These are phyloP conservation scores for Rhyzopertha dominica DNA, from an alignment of 1,140 invertebrate species.

Conservation along the genomic window DNA sequence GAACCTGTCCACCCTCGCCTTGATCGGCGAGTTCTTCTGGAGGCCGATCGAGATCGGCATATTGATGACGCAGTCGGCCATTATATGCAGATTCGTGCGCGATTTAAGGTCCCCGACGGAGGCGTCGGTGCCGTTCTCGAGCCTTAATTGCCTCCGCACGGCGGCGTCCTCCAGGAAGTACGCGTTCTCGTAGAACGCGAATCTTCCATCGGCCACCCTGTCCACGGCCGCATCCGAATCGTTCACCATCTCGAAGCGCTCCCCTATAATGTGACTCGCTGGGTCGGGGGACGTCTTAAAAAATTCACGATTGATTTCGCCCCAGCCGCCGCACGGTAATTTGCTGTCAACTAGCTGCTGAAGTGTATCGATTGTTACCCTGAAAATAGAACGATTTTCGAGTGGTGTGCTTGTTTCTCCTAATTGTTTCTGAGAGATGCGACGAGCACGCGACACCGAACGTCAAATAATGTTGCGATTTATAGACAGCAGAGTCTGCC, in stretches of 20 bases:
- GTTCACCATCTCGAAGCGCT: constrained; percentile 58
- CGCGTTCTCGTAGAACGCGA: constrained; percentile 77
- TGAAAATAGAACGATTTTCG: too few species aligned
- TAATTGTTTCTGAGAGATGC: too few species aligned
- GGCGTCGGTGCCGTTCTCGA: too few species aligned
- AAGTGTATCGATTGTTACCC: constrained; percentile 71
- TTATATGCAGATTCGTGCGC: constrained; percentile 66
- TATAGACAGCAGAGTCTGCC: too few species aligned
- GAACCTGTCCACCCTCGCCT: constrained; percentile 61
- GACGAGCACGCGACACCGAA: too few species aligned
- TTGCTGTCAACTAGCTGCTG: constrained; percentile 59
- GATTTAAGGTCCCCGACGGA: constrained; percentile 1
- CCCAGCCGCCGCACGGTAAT: constrained; percentile 63
- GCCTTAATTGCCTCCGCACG: constrained; percentile 50
- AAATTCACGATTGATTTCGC: constrained; percentile 61
- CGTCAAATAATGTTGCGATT: too few species aligned
- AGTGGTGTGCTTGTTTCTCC: too few species aligned
- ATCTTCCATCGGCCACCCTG: constrained; percentile 60
- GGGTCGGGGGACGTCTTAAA: constrained; percentile 63
- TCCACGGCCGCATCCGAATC: constrained; percentile 55
- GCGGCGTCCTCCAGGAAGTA: constrained; percentile 62
- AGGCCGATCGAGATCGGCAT: constrained; percentile 75
- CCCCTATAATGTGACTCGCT: constrained; percentile 58
- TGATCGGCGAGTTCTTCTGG: constrained; percentile 75
- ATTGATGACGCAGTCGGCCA: constrained; percentile 72